phyloP scores from a whole-genome alignment of 2,797 vertebrate genomes.

The Mormyrops boulengeri region DNA sequence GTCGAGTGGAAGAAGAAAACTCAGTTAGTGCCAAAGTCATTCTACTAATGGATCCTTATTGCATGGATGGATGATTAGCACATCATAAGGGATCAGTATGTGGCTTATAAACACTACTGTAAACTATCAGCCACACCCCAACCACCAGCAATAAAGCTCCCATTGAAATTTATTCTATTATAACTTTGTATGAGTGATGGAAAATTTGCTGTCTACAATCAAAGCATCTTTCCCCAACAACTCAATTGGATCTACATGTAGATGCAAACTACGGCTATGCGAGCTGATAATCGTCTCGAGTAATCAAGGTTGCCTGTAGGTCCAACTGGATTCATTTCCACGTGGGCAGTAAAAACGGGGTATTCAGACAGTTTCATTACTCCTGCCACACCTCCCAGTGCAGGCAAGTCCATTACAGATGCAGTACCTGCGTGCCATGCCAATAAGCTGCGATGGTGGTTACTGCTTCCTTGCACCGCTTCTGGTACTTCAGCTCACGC shows the following conservation, averaged over 20 bases:
- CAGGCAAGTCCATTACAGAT: neutral
- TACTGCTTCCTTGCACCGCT: constrained; percentile 81
- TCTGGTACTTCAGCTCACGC: constrained; percentile 87
- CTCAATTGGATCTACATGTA: neutral
- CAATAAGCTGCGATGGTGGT: constrained; percentile 88
- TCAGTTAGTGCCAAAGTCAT: constrained; percentile 35
- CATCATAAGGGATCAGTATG: neutral
- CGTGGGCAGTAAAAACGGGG: neutral
- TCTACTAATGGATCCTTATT: constrained; percentile 17
- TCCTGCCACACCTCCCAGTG: neutral
- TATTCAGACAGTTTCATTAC: neutral
- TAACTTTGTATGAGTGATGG: neutral
- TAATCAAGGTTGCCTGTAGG: neutral
- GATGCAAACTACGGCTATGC: neutral
- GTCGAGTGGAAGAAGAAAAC: constrained; percentile 37
- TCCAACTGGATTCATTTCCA: neutral
- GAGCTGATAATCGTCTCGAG: neutral
- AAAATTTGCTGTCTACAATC: neutral
- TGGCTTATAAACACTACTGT: neutral
- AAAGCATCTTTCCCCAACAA: neutral
- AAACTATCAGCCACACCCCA: neutral
- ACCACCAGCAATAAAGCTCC: neutral
- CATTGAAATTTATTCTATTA: neutral
- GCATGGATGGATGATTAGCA: neutral
- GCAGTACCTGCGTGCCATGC: constrained; percentile 88